A percentile compares a stretch with the other conserved stretches of the same genome.
phyloP scores from a whole-genome alignment of 2,113 vertebrate species.

The Oceanodroma tethys region DNA sequence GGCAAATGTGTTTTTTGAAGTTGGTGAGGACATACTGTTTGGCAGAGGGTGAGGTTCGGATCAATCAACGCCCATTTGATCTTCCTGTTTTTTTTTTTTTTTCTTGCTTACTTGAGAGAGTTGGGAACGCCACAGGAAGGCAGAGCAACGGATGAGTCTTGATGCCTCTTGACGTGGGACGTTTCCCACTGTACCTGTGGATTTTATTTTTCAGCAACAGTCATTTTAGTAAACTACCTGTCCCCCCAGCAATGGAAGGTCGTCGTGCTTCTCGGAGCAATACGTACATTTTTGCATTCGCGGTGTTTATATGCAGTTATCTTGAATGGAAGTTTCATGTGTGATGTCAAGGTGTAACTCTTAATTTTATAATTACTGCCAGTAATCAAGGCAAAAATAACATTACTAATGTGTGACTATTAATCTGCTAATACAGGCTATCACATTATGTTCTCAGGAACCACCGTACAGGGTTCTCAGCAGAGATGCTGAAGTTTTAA shows the following conservation, averaged over 20 bases:
- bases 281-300: accelerated
- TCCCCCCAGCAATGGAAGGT: not conserved
- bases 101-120: not conserved
- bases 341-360: not conserved
- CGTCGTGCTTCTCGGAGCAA: not conserved
- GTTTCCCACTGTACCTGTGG: accelerated
- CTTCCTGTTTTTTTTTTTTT: too few species aligned
- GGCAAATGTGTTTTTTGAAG: accelerated
- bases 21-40: accelerated
- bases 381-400: not conserved
- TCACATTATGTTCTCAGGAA: not conserved
- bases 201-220: accelerated
- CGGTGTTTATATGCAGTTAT: accelerated
- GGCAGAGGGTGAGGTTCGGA: not conserved
- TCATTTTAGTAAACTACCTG: accelerated
- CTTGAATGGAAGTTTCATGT: accelerated
- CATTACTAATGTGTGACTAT: accelerated
- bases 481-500: not conserved
- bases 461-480: accelerated
- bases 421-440: not conserved
- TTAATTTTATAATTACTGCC: not conserved
- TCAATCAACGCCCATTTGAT: accelerated
- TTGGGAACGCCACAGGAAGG: accelerated
- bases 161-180: accelerated
- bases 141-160: accelerated